Conservation (phyloP, 2,113 vertebrate species). For the Crotophaga sulcirostris region DNA sequence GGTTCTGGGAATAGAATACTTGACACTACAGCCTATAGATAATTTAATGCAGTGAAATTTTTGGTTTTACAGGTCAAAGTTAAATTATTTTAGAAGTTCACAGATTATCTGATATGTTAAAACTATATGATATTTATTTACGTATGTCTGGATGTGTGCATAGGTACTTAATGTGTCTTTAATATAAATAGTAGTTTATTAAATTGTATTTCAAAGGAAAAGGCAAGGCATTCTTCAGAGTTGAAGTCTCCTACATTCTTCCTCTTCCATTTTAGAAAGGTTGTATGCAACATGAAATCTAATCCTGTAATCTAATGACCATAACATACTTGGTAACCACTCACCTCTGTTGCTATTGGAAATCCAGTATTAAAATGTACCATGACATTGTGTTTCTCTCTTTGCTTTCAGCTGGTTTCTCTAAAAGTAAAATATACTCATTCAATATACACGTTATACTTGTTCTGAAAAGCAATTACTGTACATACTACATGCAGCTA, state of each 20-base stretch:
- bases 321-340: background rate
- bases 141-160: background rate
- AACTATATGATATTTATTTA: background rate
- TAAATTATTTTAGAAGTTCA: background rate
- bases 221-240: background rate
- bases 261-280: background rate
- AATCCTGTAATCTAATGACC: background rate
- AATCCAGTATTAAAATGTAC: background rate
- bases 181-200: background rate
- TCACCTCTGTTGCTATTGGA: background rate
- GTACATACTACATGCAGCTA: background rate
- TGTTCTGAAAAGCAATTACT: background rate
- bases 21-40: background rate
- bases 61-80: background rate
- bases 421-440: background rate
- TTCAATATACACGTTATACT: background rate
- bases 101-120: background rate
- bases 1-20: background rate
- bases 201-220: background rate
- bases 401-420: background rate
- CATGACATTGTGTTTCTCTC: background rate
- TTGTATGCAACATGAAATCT: fast-evolving
- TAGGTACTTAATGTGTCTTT: background rate
- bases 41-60: background rate
- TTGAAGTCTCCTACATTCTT: background rate